Percentiles rank a stretch among this genome's conserved stretches.
Evolutionary conservation across 2,888 invertebrate genomes (phyloP).

Genomic region (Julus scandinavius): DNA sequence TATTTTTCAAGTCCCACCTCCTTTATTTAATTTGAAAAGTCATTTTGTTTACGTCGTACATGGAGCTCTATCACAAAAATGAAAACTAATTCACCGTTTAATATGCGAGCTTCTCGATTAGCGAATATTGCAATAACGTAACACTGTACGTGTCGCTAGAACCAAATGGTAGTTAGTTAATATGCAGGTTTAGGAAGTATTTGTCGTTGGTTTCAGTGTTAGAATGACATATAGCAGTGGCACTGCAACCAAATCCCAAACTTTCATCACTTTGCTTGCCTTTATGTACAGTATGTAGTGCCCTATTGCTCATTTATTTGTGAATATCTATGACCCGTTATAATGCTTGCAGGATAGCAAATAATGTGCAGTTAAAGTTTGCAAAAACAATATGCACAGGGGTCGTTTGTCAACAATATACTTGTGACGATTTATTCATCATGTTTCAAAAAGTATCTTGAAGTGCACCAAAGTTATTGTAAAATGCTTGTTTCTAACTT

Average conservation of each 20-base stretch:
- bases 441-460: too few relatives aligned
- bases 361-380: background rate
- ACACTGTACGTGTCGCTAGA: background rate
- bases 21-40: background rate
- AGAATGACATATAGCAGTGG: background rate
- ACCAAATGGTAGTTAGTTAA: background rate
- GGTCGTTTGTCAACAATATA: background rate
- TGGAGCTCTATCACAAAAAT: background rate
- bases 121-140: slow-evolving; percentile 16
- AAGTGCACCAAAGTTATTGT: too few relatives aligned
- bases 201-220: slow-evolving; percentile 14
- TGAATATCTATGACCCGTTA: background rate
- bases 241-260: background rate
- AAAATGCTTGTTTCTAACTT: too few relatives aligned
- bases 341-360: background rate
- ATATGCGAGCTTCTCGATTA: background rate
- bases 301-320: slow-evolving; percentile 21
- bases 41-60: background rate
- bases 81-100: background rate
- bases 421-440: too few relatives aligned
- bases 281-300: slow-evolving; percentile 30
- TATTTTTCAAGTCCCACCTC: slow-evolving; percentile 32
- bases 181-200: background rate
- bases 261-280: slow-evolving; percentile 15
- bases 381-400: background rate